Conservation (phyloP, 2,113 vertebrate genomes). For the Miniopterus natalensis region DNA sequence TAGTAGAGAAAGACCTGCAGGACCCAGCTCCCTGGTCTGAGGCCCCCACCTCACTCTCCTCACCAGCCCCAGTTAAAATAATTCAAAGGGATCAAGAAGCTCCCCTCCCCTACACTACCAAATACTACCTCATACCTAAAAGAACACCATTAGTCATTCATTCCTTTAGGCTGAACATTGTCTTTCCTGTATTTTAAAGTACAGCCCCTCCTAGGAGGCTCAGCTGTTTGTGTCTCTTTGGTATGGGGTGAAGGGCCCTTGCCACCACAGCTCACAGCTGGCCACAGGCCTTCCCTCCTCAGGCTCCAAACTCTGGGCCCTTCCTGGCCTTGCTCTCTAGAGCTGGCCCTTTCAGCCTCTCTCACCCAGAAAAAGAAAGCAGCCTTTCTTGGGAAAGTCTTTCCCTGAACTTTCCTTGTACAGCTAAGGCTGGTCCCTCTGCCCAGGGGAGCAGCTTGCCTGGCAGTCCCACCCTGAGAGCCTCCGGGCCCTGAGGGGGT, state of each 20-base stretch:
- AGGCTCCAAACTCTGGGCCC: background rate
- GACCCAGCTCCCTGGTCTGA: background rate
- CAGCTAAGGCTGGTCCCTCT: background rate
- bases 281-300: background rate
- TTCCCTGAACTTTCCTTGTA: background rate
- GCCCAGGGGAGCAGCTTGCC: background rate
- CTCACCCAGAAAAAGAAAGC: background rate
- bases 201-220: background rate
- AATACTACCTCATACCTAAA: conserved; percentile 11
- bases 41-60: background rate
- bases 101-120: background rate
- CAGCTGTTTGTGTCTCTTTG: background rate
- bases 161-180: background rate
- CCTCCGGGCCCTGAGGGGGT: background rate
- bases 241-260: background rate
- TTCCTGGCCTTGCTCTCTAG: background rate
- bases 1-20: background rate
- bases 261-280: background rate
- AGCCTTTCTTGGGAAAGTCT: background rate
- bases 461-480: background rate
- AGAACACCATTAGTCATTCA: background rate
- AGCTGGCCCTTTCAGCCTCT: background rate
- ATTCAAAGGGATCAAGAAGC: background rate
- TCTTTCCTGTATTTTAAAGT: conserved; percentile 18
- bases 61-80: background rate